These are phyloP conservation scores for Diarsia rubi DNA, from an alignment of 2,888 invertebrate genomes.

Conservation along the genomic window DNA sequence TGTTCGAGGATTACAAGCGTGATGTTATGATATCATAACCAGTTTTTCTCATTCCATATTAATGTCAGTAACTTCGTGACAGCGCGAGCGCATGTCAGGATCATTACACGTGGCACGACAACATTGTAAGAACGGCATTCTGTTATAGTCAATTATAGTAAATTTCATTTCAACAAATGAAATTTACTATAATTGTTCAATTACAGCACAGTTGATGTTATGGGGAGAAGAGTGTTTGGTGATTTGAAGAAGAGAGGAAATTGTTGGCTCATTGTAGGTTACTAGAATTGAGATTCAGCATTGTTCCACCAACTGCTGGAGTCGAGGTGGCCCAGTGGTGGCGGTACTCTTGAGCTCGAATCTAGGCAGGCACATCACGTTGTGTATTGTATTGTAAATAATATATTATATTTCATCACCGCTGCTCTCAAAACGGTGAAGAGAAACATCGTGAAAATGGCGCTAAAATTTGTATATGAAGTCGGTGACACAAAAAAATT, in stretches of 20 bases:
- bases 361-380: no score
- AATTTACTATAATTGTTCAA: conserved; percentile 42
- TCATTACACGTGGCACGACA: conserved; percentile 32
- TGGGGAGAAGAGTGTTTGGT: conserved; percentile 19
- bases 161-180: no score
- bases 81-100: conserved; percentile 29
- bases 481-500: no score
- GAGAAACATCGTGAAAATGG: background rate
- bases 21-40: background rate
- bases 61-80: conserved; percentile 29
- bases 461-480: no score
- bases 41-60: conserved; percentile 11
- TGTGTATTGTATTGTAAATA: no score
- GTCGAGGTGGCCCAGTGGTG: no score
- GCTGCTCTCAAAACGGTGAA: no score
- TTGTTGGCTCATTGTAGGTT: background rate
- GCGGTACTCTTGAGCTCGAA: no score
- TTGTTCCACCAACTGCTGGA: background rate
- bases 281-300: no score
- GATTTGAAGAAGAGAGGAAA: conserved; percentile 2
- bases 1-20: no score
- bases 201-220: conserved; percentile 19
- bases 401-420: no score
- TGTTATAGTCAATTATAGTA: no score
- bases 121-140: conserved; percentile 12